phyloP scores from a whole-genome alignment of 2,888 invertebrate genomes.

The Clostera curtula region DNA sequence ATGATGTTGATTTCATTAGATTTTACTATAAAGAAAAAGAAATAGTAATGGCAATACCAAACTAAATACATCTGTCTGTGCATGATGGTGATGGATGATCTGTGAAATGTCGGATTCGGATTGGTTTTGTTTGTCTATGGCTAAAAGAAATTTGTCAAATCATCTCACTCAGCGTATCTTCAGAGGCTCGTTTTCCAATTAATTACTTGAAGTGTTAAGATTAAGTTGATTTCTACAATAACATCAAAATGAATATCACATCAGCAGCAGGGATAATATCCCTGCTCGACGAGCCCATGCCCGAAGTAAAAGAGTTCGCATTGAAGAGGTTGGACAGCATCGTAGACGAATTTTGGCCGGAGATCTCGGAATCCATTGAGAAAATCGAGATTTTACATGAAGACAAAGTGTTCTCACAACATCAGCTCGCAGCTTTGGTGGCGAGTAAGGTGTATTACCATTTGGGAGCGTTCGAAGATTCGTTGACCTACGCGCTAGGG shows the following conservation, averaged over 20 bases:
- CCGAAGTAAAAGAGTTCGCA: slow-evolving; percentile 95
- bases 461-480: slow-evolving; percentile 96
- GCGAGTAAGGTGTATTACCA: slow-evolving; percentile 99
- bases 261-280: slow-evolving; percentile 93
- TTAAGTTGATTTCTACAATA: slow-evolving; percentile 11
- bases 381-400: slow-evolving; percentile 98
- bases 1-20: no score
- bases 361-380: slow-evolving; percentile 97
- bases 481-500: slow-evolving; percentile 96
- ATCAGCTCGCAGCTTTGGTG: slow-evolving; percentile 95
- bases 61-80: no score
- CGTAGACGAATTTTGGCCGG: slow-evolving; percentile 99
- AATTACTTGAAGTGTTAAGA: slow-evolving; percentile 13
- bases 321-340: slow-evolving; percentile 93
- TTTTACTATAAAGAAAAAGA: no score
- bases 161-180: slow-evolving; percentile 35
- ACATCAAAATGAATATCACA: slow-evolving; percentile 63
- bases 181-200: slow-evolving; percentile 27
- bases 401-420: slow-evolving; percentile 90
- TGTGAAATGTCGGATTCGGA: no score
- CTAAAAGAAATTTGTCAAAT: slow-evolving; percentile 59
- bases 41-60: no score
- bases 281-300: slow-evolving; percentile 94
- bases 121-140: slow-evolving; percentile 31
- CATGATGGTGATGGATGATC: no score